Conservation (phyloP, 2,888 invertebrate genomes). For the Limnephilus rhombicus region DNA sequence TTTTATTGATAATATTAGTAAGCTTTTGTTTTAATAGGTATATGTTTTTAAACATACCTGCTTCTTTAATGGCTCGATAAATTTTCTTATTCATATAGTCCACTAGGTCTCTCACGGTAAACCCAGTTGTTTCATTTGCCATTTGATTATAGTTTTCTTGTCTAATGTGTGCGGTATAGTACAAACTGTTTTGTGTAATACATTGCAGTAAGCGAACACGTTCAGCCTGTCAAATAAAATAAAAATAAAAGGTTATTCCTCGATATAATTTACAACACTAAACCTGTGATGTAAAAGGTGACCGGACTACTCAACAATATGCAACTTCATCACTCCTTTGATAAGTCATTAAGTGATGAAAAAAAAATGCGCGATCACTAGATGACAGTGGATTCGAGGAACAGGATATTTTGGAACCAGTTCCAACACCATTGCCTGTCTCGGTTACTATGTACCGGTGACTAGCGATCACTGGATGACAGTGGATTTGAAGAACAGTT, state of each 20-base stretch:
- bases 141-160: slow-evolving; percentile 80
- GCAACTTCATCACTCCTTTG: too few relatives aligned
- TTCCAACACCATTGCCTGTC: too few relatives aligned
- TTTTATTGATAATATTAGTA: background rate
- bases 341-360: too few relatives aligned
- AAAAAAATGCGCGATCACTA: too few relatives aligned
- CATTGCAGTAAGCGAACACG: slow-evolving; percentile 81
- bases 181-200: slow-evolving; percentile 77
- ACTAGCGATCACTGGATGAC: too few relatives aligned
- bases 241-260: slow-evolving; percentile 2
- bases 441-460: too few relatives aligned
- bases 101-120: slow-evolving; percentile 83
- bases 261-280: too few relatives aligned
- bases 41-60: slow-evolving; percentile 73
- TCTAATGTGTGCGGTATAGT: slow-evolving; percentile 73
- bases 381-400: too few relatives aligned
- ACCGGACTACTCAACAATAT: background rate
- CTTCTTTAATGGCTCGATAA: slow-evolving; percentile 84
- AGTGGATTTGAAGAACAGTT: too few relatives aligned
- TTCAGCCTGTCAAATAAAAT: slow-evolving; percentile 76
- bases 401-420: too few relatives aligned
- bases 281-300: background rate
- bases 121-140: slow-evolving; percentile 84
- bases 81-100: slow-evolving; percentile 85
- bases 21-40: background rate